Evolutionary conservation across 2,888 invertebrate species (phyloP).

Genomic region (Ecdyonurus torrentis): DNA sequence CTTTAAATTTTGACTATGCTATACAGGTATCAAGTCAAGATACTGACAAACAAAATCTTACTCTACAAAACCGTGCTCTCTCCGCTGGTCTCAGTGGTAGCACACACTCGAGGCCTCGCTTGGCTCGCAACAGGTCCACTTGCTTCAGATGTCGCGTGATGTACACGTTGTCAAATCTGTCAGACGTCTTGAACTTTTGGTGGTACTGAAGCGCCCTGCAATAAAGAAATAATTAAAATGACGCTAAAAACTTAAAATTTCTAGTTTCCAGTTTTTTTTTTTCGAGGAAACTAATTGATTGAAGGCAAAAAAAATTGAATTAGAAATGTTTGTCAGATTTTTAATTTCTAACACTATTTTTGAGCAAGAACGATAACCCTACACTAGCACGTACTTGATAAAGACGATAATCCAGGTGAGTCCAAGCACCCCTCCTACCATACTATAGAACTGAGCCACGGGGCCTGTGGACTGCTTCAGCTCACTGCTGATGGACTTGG

Average conservation of each 20-base stretch:
- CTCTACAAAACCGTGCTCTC: conserved; percentile 18
- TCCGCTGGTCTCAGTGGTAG: conserved; percentile 25
- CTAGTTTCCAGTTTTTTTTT: no score
- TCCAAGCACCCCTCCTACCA: not conserved
- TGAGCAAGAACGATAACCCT: no score
- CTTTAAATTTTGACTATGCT: no score
- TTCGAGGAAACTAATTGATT: no score
- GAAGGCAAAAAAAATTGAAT: no score
- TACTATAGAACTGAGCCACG: not conserved
- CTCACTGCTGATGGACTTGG: not conserved
- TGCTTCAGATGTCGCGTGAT: conserved; percentile 45
- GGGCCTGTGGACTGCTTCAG: not conserved
- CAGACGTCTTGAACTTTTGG: conserved; percentile 48
- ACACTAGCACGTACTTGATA: not conserved
- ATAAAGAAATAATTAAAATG: no score
- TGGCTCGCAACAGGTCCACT: conserved; percentile 41
- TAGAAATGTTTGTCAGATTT: no score
- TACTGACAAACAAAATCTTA: no score
- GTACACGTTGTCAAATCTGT: conserved; percentile 54
- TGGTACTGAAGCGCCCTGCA: conserved; percentile 44
- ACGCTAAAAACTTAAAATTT: no score
- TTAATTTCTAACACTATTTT: no score
- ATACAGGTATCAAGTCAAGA: no score
- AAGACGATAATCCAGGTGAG: conserved; percentile 1
- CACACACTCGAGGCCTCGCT: conserved; percentile 27